A percentile compares a stretch with the other conserved stretches of the same genome.
Evolutionary conservation across 2,888 invertebrate genomes (phyloP).

Genomic region (Rhagonycha fulva): DNA sequence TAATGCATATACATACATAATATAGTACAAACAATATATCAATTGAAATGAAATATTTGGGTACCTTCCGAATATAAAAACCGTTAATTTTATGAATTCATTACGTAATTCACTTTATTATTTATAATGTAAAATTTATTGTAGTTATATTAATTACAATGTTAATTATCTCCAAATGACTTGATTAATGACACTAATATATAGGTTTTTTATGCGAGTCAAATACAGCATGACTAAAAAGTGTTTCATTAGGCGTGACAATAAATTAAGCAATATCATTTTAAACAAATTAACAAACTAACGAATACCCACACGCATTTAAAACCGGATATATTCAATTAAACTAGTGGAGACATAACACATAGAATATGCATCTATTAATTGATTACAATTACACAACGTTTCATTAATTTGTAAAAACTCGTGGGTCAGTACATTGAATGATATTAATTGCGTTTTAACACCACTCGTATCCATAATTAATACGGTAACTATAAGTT

Average conservation of each 20-base stretch:
- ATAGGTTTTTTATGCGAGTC: conserved; percentile 17
- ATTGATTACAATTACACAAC: conserved; percentile 43
- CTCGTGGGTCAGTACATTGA: conserved; percentile 17
- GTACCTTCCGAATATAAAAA: background rate
- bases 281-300: conserved; percentile 42
- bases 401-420: conserved; percentile 29
- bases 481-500: conserved; percentile 3
- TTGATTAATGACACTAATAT: conserved; percentile 19
- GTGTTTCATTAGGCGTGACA: conserved; percentile 34
- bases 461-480: conserved; percentile 1
- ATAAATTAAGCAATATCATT: conserved; percentile 37
- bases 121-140: background rate
- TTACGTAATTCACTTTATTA: background rate
- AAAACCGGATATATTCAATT: conserved; percentile 42
- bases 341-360: conserved; percentile 36
- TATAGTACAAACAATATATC: background rate
- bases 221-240: conserved; percentile 21
- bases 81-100: background rate
- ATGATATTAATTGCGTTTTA: conserved; percentile 4
- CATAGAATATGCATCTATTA: conserved; percentile 43
- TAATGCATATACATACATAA: background rate
- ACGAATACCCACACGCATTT: conserved; percentile 42
- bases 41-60: background rate
- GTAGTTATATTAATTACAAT: conserved; percentile 3
- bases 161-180: conserved; percentile 16